phyloP scores from a whole-genome alignment of 2,888 invertebrate genomes.

The Athripsodes cinereus region DNA sequence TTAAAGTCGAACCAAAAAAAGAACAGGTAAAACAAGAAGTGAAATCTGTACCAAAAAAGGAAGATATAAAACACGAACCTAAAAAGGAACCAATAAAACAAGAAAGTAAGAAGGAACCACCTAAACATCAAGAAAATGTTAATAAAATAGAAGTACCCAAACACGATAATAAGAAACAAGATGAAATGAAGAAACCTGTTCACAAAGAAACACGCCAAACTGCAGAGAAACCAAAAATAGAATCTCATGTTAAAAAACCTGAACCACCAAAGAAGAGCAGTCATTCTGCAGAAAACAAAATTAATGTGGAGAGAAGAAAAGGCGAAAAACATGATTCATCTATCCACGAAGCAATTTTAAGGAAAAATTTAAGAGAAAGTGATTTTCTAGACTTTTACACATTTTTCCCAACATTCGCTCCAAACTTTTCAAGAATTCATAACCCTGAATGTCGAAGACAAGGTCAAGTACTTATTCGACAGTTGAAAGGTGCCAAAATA shows the following conservation, averaged over 20 bases:
- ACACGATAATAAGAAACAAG: not conserved
- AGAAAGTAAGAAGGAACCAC: constrained; percentile 4
- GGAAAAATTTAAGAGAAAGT: constrained; percentile 44
- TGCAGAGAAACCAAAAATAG: constrained; percentile 18
- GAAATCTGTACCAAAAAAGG: constrained; percentile 24
- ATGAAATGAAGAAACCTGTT: constrained; percentile 11
- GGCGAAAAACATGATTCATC: constrained; percentile 37
- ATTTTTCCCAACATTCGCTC: constrained; percentile 61
- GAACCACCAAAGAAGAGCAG: not conserved
- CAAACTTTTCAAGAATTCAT: constrained; percentile 59
- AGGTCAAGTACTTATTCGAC: constrained; percentile 60
- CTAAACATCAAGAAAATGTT: constrained; percentile 14
- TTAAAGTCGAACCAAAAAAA: not conserved
- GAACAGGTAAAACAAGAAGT: not conserved
- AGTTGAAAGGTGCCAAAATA: constrained; percentile 60
- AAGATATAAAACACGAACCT: constrained; percentile 17
- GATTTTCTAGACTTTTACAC: constrained; percentile 58
- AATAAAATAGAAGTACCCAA: no score
- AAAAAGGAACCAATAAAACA: constrained; percentile 4
- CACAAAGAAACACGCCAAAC: constrained; percentile 25
- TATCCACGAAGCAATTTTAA: constrained; percentile 32
- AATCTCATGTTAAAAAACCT: not conserved
- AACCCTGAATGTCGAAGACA: constrained; percentile 62
- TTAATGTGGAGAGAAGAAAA: constrained; percentile 26
- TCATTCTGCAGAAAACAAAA: constrained; percentile 7